Evolutionary conservation across 2,888 invertebrate species (phyloP).

Genomic region (Phoronis australis): DNA sequence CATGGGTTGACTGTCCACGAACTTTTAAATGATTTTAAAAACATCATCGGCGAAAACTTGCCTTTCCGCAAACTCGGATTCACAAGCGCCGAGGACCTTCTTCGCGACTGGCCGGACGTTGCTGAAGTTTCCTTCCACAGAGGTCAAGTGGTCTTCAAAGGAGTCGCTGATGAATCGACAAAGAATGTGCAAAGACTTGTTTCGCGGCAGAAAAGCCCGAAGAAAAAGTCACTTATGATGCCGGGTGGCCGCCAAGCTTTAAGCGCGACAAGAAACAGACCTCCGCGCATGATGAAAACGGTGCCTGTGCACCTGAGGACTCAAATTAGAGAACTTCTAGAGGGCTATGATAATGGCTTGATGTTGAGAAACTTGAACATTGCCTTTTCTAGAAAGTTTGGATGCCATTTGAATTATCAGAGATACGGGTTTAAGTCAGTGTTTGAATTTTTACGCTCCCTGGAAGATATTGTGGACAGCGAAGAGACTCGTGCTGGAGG

Average conservation of each 20-base stretch:
- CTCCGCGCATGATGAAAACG: background rate
- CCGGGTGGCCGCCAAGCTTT: background rate
- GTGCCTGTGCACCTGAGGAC: constrained; percentile 11
- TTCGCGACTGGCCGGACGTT: constrained; percentile 29
- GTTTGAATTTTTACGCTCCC: constrained; percentile 18
- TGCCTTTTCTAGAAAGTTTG: constrained; percentile 25
- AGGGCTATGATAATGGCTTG: constrained; percentile 21
- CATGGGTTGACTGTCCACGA: constrained; percentile 28
- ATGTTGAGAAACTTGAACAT: constrained; percentile 20
- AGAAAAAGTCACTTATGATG: background rate
- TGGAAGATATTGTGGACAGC: constrained; percentile 21
- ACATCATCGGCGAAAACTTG: constrained; percentile 25
- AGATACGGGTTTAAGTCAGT: constrained; percentile 24
- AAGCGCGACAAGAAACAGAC: background rate
- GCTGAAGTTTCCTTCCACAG: constrained; percentile 20
- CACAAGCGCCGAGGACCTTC: constrained; percentile 22
- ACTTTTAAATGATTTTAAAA: constrained; percentile 26
- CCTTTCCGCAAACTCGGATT: constrained; percentile 30
- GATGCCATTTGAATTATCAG: constrained; percentile 18
- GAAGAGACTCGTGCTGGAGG: constrained; percentile 21
- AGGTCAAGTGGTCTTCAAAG: constrained; percentile 24
- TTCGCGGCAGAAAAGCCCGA: constrained; percentile 20
- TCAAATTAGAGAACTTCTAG: constrained; percentile 22
- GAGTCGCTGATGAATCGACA: constrained; percentile 26
- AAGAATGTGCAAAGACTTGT: constrained; percentile 35